A percentile compares a stretch with the other conserved stretches of the same genome.
These are phyloP conservation scores for Sweltsa coloradensis DNA, from an alignment of 1,140 invertebrate species.

Conservation along the genomic window DNA sequence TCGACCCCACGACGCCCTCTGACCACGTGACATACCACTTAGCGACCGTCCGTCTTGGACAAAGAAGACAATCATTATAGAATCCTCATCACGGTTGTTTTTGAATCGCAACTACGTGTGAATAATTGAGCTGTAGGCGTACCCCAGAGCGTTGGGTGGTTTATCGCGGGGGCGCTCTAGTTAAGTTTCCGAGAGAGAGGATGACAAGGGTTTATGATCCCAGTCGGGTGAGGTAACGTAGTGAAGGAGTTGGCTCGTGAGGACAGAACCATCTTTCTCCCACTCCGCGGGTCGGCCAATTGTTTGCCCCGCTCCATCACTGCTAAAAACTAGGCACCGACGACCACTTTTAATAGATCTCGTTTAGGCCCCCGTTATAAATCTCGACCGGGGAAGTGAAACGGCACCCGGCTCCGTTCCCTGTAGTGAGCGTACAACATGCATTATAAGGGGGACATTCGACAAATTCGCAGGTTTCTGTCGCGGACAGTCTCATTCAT, in stretches of 20 bases:
- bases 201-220: constrained; percentile 1
- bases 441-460: constrained; percentile 1
- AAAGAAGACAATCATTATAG: too few relatives aligned
- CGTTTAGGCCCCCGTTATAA: neutral
- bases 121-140: too few relatives aligned
- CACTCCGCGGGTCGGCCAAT: neutral
- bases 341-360: constrained; percentile 1
- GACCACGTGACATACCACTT: too few relatives aligned
- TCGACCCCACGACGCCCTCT: too few relatives aligned
- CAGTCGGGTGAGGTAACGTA: neutral
- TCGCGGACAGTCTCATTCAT: constrained; percentile 3
- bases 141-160: too few relatives aligned
- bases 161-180: too few relatives aligned
- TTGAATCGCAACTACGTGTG: too few relatives aligned
- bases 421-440: neutral
- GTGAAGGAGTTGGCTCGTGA: too few relatives aligned
- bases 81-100: too few relatives aligned
- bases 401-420: neutral
- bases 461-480: constrained; percentile 6
- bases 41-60: too few relatives aligned
- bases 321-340: neutral
- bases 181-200: too few relatives aligned
- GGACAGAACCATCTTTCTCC: neutral
- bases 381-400: too few relatives aligned
- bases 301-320: neutral